Percentiles rank a stretch among this genome's conserved stretches.
phyloP scores from a whole-genome alignment of 1,140 invertebrate genomes.

The Ericerus pela region DNA sequence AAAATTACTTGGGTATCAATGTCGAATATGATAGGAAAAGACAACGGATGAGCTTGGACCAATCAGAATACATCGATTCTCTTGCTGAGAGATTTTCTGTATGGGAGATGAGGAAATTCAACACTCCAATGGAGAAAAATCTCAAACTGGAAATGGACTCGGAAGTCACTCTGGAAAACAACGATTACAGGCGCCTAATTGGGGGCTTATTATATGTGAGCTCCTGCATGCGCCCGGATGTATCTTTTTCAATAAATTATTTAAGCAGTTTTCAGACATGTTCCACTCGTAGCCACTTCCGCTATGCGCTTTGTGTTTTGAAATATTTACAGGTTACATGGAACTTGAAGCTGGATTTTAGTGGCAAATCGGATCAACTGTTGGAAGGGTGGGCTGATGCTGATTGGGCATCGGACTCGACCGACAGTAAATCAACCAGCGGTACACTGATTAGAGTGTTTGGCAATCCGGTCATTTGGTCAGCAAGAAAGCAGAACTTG shows the following conservation, averaged over 20 bases:
- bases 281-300: constrained; percentile 19
- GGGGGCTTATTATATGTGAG: constrained; percentile 29
- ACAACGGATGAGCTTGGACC: too few relatives aligned
- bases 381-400: constrained; percentile 19
- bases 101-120: too few relatives aligned
- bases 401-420: constrained; percentile 18
- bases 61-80: too few relatives aligned
- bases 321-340: constrained; percentile 24
- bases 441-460: constrained; percentile 21
- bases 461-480: constrained; percentile 20
- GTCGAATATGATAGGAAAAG: too few relatives aligned
- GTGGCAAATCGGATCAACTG: constrained; percentile 4
- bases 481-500: constrained; percentile 20
- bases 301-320: constrained; percentile 22
- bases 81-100: too few relatives aligned
- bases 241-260: constrained; percentile 27
- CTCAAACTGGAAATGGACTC: too few relatives aligned
- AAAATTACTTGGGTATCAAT: too few relatives aligned
- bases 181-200: constrained; percentile 28
- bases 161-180: too few relatives aligned
- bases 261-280: constrained; percentile 23
- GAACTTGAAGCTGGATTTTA: constrained; percentile 12
- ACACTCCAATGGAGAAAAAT: too few relatives aligned
- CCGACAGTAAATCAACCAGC: constrained; percentile 24
- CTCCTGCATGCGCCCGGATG: constrained; percentile 29